Evolutionary conservation across 2,113 vertebrate species (phyloP), one percentile per base, ranked within the genome.

Genomic region (Odontesthes bonariensis): DNA sequence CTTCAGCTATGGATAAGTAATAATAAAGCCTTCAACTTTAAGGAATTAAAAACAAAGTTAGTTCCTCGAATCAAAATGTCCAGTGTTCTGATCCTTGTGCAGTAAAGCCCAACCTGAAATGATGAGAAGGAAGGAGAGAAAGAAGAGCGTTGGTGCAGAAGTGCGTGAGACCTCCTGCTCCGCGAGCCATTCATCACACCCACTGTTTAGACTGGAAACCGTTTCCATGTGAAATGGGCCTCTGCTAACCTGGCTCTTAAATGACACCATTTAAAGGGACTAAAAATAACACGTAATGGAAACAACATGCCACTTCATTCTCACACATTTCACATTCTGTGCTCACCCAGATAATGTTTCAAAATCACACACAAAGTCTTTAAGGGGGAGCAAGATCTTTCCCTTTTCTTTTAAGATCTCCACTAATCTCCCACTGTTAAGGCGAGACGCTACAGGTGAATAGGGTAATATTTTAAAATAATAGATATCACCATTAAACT

Each of bases 151-250:
- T 8, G 19, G 59, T 19, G 42, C 9, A 56, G 35, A 42, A 35
- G 56, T 69, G 68, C 47, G 73, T 42, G 72, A 60, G 90, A 91
- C 86, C 92, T 68, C 76, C 60, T 85, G 87, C 86, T 77, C 84
- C 68, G 70, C 32, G 11, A 81, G 87, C 88, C 84, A 93, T 94
- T 89, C 75, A 93, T 92, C 93, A 92, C 75, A 75, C 51, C 59
- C 86, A 72, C 66, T 49, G 92, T 93, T 93, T 94, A 73, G 86
- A 91, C 88, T 89, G 69, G 69, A 89, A 93, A 94, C 76, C 8
- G 73, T 86, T 94, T 92, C 92, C 91, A 93, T 91, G 90, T 93
- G 92, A 87, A 86, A 31, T n/a, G 66, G 69, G 76, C 73, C 78
- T 86, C 86, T 76, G 17, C 65, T 73, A 85, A 89, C 71, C 65